Evolutionary conservation across 1,140 invertebrate species (phyloP).

Genomic region (Drosophila baimaii): DNA sequence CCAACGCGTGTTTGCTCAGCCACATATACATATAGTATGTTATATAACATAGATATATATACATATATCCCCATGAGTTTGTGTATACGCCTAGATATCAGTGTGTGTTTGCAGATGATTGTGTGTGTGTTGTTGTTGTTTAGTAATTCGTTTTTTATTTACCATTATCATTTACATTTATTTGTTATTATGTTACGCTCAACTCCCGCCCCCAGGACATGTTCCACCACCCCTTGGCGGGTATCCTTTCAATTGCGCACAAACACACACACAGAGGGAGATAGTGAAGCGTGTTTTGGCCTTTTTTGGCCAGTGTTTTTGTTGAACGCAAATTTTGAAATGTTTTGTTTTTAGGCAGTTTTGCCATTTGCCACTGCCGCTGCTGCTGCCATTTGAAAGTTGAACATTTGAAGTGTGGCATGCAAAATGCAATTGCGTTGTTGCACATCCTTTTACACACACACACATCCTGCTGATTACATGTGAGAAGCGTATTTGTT

Average conservation of each 20-base stretch:
- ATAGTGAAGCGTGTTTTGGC: slow-evolving; percentile 34
- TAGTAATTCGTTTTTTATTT: slow-evolving; percentile 83
- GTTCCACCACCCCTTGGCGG: neutral
- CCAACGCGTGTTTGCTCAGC: slow-evolving; percentile 42
- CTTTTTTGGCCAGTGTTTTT: slow-evolving; percentile 48
- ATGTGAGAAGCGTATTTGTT: slow-evolving; percentile 52
- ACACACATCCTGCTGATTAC: slow-evolving; percentile 39
- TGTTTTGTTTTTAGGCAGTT: slow-evolving; percentile 66
- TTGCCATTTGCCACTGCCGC: slow-evolving; percentile 37
- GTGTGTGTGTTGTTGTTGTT: slow-evolving; percentile 68
- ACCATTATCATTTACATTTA: slow-evolving; percentile 83
- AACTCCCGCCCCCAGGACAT: slow-evolving; percentile 5
- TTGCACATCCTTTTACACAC: slow-evolving; percentile 21
- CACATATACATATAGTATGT: slow-evolving; percentile 14
- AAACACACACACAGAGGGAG: neutral
- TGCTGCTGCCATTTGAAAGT: slow-evolving; percentile 43
- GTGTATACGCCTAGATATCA: slow-evolving; percentile 20
- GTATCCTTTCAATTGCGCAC: slow-evolving; percentile 34
- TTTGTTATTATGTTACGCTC: slow-evolving; percentile 76
- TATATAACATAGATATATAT: slow-evolving; percentile 15
- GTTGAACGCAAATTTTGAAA: slow-evolving; percentile 67
- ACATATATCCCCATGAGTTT: slow-evolving; percentile 17
- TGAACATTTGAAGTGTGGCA: slow-evolving; percentile 57
- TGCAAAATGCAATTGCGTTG: slow-evolving; percentile 74
- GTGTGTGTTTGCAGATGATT: slow-evolving; percentile 59